A percentile compares a stretch with the other conserved stretches of the same genome.
Evolutionary conservation across 1,140 invertebrate species (phyloP).

Genomic region (Eurosta solidaginis): DNA sequence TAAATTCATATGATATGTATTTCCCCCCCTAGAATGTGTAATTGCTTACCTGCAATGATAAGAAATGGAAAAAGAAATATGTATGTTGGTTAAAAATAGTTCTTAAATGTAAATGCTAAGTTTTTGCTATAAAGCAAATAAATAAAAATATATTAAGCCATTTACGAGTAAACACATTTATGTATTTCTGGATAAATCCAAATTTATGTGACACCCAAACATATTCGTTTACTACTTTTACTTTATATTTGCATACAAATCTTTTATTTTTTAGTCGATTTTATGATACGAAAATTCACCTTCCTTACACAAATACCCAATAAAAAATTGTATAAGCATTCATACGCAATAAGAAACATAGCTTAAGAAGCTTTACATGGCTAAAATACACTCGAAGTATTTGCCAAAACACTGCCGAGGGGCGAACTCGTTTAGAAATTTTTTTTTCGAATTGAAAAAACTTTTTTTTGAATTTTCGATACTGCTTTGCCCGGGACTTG

Average conservation of each 20-base stretch:
- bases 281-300: background rate
- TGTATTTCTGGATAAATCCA: no score
- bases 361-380: no score
- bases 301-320: background rate
- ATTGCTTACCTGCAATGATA: slow-evolving; percentile 15
- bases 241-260: background rate
- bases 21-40: background rate
- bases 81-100: background rate
- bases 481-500: no score
- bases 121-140: background rate
- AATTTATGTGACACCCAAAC: background rate
- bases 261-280: background rate
- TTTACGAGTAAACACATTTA: no score
- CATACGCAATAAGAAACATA: background rate
- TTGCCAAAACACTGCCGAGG: no score
- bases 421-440: no score
- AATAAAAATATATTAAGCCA: slow-evolving; percentile 25
- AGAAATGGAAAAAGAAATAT: background rate
- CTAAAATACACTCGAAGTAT: no score
- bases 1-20: background rate
- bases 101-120: background rate
- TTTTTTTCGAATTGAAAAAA: no score
- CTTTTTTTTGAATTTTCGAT: no score
- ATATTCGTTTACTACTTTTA: background rate
- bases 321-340: background rate